Evolutionary conservation across 2,888 invertebrate species (phyloP).

Genomic region (Acanthosepion pharaonis): DNA sequence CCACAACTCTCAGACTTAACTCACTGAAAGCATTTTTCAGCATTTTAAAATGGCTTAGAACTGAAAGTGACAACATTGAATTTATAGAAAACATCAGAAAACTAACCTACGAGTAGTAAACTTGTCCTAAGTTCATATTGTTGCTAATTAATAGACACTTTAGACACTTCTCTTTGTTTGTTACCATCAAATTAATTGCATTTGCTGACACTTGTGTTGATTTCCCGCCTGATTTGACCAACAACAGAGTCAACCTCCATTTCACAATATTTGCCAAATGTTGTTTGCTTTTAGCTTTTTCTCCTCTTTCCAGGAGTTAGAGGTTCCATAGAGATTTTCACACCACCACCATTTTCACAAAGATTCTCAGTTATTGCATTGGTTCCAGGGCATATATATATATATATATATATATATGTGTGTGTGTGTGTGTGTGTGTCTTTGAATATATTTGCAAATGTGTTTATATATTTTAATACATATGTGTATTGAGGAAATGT

Average conservation of each 20-base stretch:
- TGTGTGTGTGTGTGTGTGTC: rapidly evolving
- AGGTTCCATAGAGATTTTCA: neutral
- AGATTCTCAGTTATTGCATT: neutral
- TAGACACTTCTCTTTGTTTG: neutral
- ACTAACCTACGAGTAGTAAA: neutral
- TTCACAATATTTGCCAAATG: neutral
- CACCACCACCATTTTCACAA: neutral
- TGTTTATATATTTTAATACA: neutral
- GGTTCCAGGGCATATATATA: neutral
- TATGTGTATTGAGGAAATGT: neutral
- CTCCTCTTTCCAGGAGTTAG: neutral
- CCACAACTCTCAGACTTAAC: too few relatives aligned
- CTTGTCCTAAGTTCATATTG: neutral
- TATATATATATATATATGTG: neutral
- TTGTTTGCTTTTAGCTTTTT: neutral
- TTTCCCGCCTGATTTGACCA: neutral
- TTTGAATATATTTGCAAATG: neutral
- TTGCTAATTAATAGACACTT: neutral
- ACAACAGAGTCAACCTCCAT: neutral
- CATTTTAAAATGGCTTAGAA: too few relatives aligned
- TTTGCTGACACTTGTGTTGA: neutral
- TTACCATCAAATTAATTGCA: neutral
- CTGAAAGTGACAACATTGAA: too few relatives aligned
- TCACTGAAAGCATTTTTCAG: too few relatives aligned
- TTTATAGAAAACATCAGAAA: too few relatives aligned